Evolutionary conservation across 2,797 vertebrate species (phyloP), one percentile per base, ranked within the genome.

Genomic region (Percopsis omiscomaycus): DNA sequence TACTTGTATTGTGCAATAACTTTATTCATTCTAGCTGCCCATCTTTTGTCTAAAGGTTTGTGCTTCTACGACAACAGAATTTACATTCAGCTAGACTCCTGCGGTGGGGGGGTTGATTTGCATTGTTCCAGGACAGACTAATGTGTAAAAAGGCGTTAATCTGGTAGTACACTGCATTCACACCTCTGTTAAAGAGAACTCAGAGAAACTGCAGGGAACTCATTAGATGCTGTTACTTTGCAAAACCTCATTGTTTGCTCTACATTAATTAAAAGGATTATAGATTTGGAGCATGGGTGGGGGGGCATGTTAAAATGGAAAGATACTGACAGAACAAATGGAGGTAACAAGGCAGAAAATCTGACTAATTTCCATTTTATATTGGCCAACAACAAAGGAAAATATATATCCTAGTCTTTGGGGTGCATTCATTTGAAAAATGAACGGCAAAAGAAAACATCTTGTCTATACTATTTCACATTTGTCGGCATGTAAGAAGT

Each of bases 181-280:
- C 5, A 1, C 29, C 5, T 45, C 54, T 51, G 22, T 61, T 48
- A 63, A 47, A 32, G 58, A 56, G 22, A 78, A 57, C 63, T 61
- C 61, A 15, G 45, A 46, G 57, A 68, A 62, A 47, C 77, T 50
- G 78, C 64, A 37, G 67, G 63, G 50, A 73, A 64, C 29, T 72
- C 63, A 58, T 69, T 77, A 57, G 59, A 75, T 14, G 32, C n/a
- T 52, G 48, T 61, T 51, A 49, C 64, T 37, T 68, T 69, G 68
- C 56, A 12, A 1, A 15, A 59, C 69, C 64, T 55, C 66, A 53
- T 66, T 82, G 78, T 81, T 83, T 77, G 71, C 75, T 11, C 56
- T 22, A 69, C 77, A 59, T 81, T 85, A 70, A 77, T 86, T 55
- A 78, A 80, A 75, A 67, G 71, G 77, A 84, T 77, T 84, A 78